A percentile compares a stretch with the other conserved stretches of the same genome.
phyloP scores from a whole-genome alignment of 92 coral and sea anemone genomes.

The Plumapathes pennacea region DNA sequence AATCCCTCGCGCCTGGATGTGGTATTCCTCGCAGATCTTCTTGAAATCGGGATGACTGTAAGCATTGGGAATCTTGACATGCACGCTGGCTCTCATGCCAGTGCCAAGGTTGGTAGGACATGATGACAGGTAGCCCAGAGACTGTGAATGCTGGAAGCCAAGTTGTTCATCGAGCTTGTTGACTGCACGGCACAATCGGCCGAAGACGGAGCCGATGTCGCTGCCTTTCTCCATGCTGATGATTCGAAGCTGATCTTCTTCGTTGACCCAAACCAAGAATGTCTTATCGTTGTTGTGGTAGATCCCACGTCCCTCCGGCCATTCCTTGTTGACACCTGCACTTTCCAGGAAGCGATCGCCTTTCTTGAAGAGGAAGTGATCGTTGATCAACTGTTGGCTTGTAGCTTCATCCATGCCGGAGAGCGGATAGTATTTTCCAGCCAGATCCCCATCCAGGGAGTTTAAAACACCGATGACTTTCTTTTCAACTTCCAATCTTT shows the following conservation, averaged over 20 bases:
- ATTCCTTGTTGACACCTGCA: conserved; percentile 74
- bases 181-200: conserved; percentile 69
- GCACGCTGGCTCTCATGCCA: conserved; percentile 93
- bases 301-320: conserved; percentile 97
- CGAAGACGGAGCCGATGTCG: conserved; percentile 84
- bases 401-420: conserved; percentile 74
- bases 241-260: conserved; percentile 93
- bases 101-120: conserved; percentile 95
- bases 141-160: conserved; percentile 73
- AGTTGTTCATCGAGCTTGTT: conserved; percentile 77
- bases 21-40: conserved; percentile 69
- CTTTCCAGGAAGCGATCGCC: conserved; percentile 84
- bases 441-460: conserved; percentile 69
- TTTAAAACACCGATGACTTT: conserved; percentile 73
- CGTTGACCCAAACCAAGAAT: conserved; percentile 94
- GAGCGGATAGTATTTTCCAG: conserved; percentile 70
- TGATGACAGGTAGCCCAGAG: conserved; percentile 78
- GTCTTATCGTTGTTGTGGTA: conserved; percentile 87
- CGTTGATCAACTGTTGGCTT: conserved; percentile 60
- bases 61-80: conserved; percentile 88
- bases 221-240: conserved; percentile 95
- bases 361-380: conserved; percentile 80
- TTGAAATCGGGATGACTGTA: conserved; percentile 74
- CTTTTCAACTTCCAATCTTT: conserved; percentile 72
- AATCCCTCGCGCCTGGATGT: conserved; percentile 84